phyloP scores from a whole-genome alignment of 2,113 vertebrate species.

The Cairina moschata region DNA sequence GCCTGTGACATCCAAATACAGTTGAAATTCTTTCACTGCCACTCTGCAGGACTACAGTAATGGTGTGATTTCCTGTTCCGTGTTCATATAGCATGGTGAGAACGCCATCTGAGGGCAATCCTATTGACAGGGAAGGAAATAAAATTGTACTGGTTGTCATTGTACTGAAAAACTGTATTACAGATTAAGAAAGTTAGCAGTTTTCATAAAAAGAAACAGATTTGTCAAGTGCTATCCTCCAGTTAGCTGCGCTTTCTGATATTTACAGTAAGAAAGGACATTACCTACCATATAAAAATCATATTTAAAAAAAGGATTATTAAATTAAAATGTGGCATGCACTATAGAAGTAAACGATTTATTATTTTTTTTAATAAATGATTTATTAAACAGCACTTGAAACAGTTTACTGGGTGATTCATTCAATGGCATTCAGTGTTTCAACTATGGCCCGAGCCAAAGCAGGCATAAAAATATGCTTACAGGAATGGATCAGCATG shows the following conservation, averaged over 20 bases:
- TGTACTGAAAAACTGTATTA: neutral
- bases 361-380: neutral
- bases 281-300: neutral
- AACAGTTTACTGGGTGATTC: neutral
- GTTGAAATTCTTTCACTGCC: constrained; percentile 56
- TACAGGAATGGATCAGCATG: neutral
- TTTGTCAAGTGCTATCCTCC: neutral
- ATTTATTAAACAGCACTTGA: neutral
- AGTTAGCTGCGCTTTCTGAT: neutral
- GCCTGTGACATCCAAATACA: constrained; percentile 56
- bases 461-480: neutral
- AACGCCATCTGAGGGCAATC: constrained; percentile 71
- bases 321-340: neutral
- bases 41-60: constrained; percentile 65
- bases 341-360: neutral
- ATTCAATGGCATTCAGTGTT: neutral
- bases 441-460: neutral
- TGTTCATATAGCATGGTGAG: constrained; percentile 46
- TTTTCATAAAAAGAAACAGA: neutral
- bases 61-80: constrained; percentile 27
- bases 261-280: neutral
- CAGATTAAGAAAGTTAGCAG: neutral
- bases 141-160: neutral
- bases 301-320: neutral
- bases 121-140: constrained; percentile 45